Evolutionary conservation across 2,113 vertebrate species (phyloP).

Genomic region (Erpornis zantholeuca): DNA sequence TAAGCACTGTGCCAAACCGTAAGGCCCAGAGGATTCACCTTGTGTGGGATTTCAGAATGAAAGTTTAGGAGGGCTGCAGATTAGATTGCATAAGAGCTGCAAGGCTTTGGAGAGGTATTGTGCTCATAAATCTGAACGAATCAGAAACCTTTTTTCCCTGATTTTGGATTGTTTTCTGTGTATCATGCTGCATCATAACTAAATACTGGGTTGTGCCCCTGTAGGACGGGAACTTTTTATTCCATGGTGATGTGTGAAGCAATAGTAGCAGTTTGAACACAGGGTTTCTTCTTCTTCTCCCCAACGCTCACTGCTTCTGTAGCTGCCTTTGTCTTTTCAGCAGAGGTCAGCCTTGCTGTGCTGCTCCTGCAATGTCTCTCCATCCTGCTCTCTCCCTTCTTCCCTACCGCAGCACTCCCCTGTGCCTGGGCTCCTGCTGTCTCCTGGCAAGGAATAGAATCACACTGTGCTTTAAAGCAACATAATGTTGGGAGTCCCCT

Average conservation of each 20-base stretch:
- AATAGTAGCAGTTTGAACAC: neutral
- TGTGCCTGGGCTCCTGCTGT: neutral
- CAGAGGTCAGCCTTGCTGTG: neutral
- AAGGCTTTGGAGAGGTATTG: neutral
- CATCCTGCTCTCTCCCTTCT: neutral
- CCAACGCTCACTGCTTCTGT: fast-evolving
- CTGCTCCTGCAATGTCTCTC: neutral
- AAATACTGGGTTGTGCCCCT: neutral
- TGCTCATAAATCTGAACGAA: too few relatives aligned
- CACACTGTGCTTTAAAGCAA: conserved; percentile 5
- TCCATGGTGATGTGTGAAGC: neutral
- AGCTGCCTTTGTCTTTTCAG: neutral
- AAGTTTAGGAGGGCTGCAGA: neutral
- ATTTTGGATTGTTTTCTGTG: neutral
- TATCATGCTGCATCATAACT: neutral
- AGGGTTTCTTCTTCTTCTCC: neutral
- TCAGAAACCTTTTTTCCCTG: too few relatives aligned
- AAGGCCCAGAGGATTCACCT: neutral
- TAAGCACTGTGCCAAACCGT: neutral
- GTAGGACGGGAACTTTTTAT: neutral
- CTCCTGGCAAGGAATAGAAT: neutral
- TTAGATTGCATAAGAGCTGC: neutral
- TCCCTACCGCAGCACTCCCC: neutral
- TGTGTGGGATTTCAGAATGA: neutral
- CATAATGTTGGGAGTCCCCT: conserved; percentile 27